Conservation (phyloP, 2,797 vertebrate species). For the Cynopterus sphinx region DNA sequence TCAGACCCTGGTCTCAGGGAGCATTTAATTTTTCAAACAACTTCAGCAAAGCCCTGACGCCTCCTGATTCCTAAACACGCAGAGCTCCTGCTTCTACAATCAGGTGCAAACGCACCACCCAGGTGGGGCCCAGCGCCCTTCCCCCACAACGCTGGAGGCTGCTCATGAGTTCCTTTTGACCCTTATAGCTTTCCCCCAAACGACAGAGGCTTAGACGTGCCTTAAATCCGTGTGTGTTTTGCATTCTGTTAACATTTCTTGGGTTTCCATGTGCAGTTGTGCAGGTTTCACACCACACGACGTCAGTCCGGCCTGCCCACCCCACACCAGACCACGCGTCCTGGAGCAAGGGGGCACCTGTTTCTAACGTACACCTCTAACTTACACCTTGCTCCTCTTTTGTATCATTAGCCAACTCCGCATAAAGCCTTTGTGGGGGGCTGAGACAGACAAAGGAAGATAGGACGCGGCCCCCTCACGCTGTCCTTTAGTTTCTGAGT, state of each 20-base stretch:
- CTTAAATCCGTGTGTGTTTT: not conserved
- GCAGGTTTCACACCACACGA: not conserved
- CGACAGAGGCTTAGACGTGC: not conserved
- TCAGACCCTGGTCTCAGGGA: not conserved
- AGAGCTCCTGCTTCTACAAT: not conserved
- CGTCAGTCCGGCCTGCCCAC: too few species aligned
- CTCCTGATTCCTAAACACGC: not conserved
- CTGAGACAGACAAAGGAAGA: not conserved
- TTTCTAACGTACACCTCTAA: not conserved
- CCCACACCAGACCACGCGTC: not conserved
- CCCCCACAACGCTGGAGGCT: not conserved
- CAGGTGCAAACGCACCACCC: not conserved
- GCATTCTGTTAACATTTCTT: not conserved
- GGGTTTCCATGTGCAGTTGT: not conserved
- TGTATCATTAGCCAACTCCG: too few species aligned
- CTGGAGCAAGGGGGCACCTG: not conserved
- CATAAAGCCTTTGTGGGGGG: not conserved
- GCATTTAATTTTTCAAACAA: not conserved
- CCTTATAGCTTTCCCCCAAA: not conserved
- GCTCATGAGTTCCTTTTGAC: too few species aligned
- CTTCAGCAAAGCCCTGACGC: not conserved
- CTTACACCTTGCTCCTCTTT: not conserved
- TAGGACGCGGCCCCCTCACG: accelerated
- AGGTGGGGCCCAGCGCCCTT: not conserved
- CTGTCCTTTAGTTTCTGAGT: not conserved